These are phyloP conservation scores for Oreochromis mossambicus DNA, from an alignment of 2,797 vertebrate species.

Conservation along the genomic window DNA sequence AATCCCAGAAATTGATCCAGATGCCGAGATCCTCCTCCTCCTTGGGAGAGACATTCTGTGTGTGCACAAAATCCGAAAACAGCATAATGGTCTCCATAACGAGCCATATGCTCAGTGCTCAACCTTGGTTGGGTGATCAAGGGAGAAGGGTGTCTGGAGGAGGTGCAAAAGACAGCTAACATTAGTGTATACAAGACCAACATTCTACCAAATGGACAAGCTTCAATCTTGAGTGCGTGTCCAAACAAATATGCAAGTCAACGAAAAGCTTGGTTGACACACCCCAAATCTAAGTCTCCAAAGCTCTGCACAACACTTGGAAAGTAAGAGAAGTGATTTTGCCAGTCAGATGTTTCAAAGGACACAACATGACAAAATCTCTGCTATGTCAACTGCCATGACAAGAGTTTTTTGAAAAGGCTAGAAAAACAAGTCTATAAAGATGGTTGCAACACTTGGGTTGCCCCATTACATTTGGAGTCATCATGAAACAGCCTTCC, in stretches of 20 bases:
- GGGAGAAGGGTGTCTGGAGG: not conserved
- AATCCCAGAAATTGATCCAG: not conserved
- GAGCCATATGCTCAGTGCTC: not conserved
- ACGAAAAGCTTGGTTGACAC: not conserved
- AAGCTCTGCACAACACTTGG: not conserved
- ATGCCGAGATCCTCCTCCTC: not conserved
- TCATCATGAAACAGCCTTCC: not conserved
- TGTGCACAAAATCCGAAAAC: not conserved
- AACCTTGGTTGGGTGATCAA: not conserved
- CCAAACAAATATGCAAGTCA: not conserved
- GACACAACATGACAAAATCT: not conserved
- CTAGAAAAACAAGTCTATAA: not conserved
- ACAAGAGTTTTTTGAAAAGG: not conserved
- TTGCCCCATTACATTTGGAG: not conserved
- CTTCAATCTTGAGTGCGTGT: not conserved
- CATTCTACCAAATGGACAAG: not conserved
- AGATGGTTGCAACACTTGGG: not conserved
- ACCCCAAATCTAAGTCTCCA: not conserved
- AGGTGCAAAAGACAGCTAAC: not conserved
- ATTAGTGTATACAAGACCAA: not conserved
- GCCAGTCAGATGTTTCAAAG: not conserved
- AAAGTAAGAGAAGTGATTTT: not conserved
- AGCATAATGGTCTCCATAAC: not conserved
- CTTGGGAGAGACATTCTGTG: not conserved
- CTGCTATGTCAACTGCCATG: not conserved